Conservation (phyloP, 2,888 invertebrate genomes). For the Idaea straminata region DNA sequence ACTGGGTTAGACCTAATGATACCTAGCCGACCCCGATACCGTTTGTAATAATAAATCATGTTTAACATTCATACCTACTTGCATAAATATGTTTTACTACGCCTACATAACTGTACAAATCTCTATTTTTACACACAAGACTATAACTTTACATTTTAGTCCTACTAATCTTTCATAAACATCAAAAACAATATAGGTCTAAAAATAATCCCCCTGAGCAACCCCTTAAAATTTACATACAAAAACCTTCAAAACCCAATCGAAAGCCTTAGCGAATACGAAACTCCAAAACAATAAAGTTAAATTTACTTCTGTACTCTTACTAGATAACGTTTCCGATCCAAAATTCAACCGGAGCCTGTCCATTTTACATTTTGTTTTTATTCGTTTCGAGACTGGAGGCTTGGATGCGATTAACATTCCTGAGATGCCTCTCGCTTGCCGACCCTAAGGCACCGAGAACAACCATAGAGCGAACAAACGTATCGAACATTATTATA, state of each 20-base stretch:
- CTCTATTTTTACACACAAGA: not conserved
- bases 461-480: constrained; percentile 51
- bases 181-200: not conserved
- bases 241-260: not conserved
- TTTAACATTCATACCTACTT: not conserved
- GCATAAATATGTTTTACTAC: not conserved
- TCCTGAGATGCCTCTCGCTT: constrained; percentile 75
- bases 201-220: not conserved
- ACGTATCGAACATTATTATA: not conserved
- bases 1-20: not conserved
- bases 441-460: constrained; percentile 52
- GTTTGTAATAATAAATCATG: not conserved
- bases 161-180: not conserved
- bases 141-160: not conserved
- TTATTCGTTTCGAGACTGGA: constrained; percentile 57
- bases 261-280: not conserved
- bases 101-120: not conserved
- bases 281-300: not conserved
- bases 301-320: constrained; percentile 6
- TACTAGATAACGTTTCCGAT: constrained; percentile 56
- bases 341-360: constrained; percentile 62
- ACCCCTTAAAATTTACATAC: not conserved
- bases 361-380: constrained; percentile 51
- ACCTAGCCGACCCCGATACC: not conserved
- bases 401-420: constrained; percentile 77